These are phyloP conservation scores for Coryphaenoides rupestris DNA, from an alignment of 2,113 vertebrate genomes.

Conservation along the genomic window DNA sequence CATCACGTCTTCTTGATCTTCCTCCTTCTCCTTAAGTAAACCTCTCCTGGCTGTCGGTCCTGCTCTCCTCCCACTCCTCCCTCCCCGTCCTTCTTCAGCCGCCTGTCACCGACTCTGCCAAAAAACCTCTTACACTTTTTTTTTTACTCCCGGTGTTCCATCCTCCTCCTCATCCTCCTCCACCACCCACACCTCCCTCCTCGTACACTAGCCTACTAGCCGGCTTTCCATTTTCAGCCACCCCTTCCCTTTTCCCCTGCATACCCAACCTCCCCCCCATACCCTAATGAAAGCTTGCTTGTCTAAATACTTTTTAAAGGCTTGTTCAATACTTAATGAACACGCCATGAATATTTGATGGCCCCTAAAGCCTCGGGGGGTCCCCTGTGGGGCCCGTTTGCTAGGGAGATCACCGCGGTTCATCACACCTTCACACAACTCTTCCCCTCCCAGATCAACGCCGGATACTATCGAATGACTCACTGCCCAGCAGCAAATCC, in stretches of 20 bases:
- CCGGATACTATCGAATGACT: constrained; percentile 43
- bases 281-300: constrained; percentile 54
- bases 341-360: constrained; percentile 65
- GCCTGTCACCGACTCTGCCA: no score
- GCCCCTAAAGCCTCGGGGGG: constrained; percentile 56
- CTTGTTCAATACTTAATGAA: constrained; percentile 69
- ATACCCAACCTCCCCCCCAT: background rate
- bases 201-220: background rate
- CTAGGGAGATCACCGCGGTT: constrained; percentile 54
- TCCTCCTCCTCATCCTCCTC: background rate
- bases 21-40: background rate
- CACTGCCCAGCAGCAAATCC: constrained; percentile 29
- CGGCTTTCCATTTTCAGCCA: background rate
- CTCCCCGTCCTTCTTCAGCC: constrained; percentile 6
- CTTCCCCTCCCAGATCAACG: constrained; percentile 39
- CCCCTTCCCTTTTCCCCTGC: no score
- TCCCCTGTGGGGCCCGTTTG: constrained; percentile 61
- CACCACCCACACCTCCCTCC: background rate
- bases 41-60: constrained; percentile 1
- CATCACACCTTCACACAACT: constrained; percentile 38
- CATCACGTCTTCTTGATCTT: no score
- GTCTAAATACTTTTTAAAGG: constrained; percentile 61
- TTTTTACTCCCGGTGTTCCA: no score
- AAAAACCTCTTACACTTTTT: no score
- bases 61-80: background rate